Conservation (phyloP, 2,888 invertebrate species). For the Siphlonurus alternatus region DNA sequence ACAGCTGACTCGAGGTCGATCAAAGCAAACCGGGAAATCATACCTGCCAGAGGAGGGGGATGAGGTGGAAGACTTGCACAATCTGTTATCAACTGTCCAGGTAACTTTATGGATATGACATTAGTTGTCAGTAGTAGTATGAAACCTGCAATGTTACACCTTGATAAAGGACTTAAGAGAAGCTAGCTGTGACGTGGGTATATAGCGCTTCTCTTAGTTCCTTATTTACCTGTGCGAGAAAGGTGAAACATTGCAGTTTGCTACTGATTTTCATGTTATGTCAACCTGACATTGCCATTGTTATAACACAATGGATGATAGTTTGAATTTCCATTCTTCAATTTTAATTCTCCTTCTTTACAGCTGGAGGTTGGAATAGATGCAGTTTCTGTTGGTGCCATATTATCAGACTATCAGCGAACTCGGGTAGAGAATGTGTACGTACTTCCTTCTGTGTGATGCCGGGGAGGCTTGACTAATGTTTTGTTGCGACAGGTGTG, state of each 20-base stretch:
- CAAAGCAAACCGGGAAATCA: constrained; percentile 58
- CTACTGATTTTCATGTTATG: too few relatives aligned
- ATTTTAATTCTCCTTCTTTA: constrained; percentile 22
- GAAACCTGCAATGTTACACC: neutral
- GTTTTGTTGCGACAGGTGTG: constrained; percentile 46
- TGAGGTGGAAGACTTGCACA: constrained; percentile 94
- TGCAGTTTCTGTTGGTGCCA: constrained; percentile 94
- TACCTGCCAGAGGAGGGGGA: constrained; percentile 71
- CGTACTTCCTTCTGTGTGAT: constrained; percentile 28
- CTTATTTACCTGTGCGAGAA: too few relatives aligned
- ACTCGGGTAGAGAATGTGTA: constrained; percentile 95
- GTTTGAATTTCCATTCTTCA: too few relatives aligned
- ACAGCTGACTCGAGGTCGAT: constrained; percentile 64
- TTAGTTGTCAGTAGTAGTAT: neutral
- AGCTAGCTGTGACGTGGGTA: too few relatives aligned
- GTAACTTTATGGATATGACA: constrained; percentile 27
- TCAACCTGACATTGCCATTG: too few relatives aligned
- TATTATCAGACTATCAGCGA: constrained; percentile 96
- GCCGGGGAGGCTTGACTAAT: neutral
- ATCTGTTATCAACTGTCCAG: constrained; percentile 60
- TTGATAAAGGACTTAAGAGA: too few relatives aligned
- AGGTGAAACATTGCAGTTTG: too few relatives aligned
- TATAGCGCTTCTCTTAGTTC: too few relatives aligned
- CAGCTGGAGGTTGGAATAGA: constrained; percentile 59
- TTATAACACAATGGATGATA: too few relatives aligned